Evolutionary conservation across 2,888 invertebrate species (phyloP).

Genomic region (Notocelia uddmanniana): DNA sequence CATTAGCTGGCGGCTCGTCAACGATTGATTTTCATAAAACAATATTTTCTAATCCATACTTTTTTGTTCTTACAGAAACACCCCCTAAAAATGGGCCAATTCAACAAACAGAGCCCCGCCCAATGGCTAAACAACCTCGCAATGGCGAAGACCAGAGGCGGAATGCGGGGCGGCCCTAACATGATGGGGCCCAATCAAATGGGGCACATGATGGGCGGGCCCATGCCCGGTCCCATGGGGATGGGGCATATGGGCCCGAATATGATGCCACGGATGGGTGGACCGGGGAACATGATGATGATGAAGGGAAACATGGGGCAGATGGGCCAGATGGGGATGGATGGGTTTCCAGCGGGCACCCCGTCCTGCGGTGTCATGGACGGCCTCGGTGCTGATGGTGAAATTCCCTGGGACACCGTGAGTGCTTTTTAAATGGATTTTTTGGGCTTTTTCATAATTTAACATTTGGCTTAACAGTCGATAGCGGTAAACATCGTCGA

Average conservation of each 20-base stretch:
- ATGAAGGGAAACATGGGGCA: constrained; percentile 77
- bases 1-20: too few species aligned
- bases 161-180: constrained; percentile 84
- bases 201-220: constrained; percentile 82
- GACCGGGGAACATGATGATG: constrained; percentile 82
- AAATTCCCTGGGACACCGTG: constrained; percentile 86
- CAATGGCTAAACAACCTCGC: constrained; percentile 93
- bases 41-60: neutral
- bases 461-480: too few species aligned
- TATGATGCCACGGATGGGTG: constrained; percentile 82
- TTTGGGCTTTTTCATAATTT: too few species aligned
- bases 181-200: constrained; percentile 82
- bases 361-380: constrained; percentile 86
- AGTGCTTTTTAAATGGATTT: constrained; percentile 56
- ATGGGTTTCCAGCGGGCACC: constrained; percentile 86
- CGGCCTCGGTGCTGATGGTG: constrained; percentile 86
- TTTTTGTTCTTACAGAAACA: constrained; percentile 90
- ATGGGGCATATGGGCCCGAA: constrained; percentile 83
- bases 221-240: constrained; percentile 81
- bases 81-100: constrained; percentile 95
- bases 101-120: constrained; percentile 93
- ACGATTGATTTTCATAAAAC: too few species aligned
- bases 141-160: constrained; percentile 90
- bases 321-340: constrained; percentile 83
- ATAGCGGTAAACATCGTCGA: too few species aligned